These are phyloP conservation scores for Bembecia ichneumoniformis DNA, from an alignment of 2,888 invertebrate genomes.

Conservation along the genomic window DNA sequence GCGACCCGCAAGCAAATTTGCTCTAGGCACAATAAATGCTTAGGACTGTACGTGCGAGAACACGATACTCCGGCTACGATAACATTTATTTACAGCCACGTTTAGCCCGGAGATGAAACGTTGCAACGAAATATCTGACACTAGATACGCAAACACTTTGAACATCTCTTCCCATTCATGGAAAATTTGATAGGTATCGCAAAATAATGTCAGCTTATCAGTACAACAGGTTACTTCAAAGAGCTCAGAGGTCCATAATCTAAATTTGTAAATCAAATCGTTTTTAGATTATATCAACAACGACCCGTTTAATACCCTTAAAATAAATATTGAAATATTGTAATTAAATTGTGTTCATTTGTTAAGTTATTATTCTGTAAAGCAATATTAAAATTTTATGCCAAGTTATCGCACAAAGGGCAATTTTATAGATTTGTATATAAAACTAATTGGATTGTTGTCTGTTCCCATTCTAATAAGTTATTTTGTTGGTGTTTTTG, in stretches of 20 bases:
- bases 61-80: slow-evolving; percentile 30
- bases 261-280: background rate
- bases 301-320: too few species aligned
- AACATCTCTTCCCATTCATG: background rate
- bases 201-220: background rate
- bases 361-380: too few species aligned
- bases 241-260: background rate
- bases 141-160: background rate
- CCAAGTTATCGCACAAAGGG: too few species aligned
- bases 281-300: too few species aligned
- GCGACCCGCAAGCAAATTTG: slow-evolving; percentile 68
- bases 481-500: too few species aligned
- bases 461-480: too few species aligned
- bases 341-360: too few species aligned
- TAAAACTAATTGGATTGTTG: too few species aligned
- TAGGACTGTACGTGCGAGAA: slow-evolving; percentile 47
- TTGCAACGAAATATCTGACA: background rate
- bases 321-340: too few species aligned
- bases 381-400: too few species aligned
- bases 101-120: slow-evolving; percentile 17
- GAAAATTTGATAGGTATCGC: background rate
- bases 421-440: too few species aligned
- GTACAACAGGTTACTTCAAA: background rate
- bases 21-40: slow-evolving; percentile 65
- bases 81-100: slow-evolving; percentile 37